Evolutionary conservation across 2,113 vertebrate species (phyloP), one percentile per base, ranked within the genome.

Genomic region (Eolophus roseicapilla): DNA sequence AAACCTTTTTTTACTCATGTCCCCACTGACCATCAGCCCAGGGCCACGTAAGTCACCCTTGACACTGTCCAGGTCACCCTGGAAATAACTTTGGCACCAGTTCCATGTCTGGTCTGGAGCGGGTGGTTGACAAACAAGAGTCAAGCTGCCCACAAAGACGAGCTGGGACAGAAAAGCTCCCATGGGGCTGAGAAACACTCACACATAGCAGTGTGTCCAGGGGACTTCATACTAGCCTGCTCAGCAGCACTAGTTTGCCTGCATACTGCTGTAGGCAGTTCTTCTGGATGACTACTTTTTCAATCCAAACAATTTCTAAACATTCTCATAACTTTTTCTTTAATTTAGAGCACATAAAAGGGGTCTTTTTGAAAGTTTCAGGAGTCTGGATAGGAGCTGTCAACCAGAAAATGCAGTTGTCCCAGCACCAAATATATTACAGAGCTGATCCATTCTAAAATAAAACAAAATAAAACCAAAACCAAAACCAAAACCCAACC

Each of bases 191-290:
- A 76, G 33, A 39, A 77, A 33, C 13, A 7, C 10, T 19, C 0
- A 0, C 8, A 47, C 15, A 8, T 3, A 64, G 39, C 29, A 60
- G 33, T 5, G 1, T 3, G 3, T n/a, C 33, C 44, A 23, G 25
- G 35, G 35, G 14, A 6, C 47, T 41, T 55, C 2, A 9, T 3
- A 71, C 20, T 17, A 63, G 19, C 7, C 21, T n/a, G 6, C 6
- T 47, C 15, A 39, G 43, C 6, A 43, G 19, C 50, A 28, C 20
- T 7, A 19, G 28, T 27, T 9, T 6, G 46, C 59, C 21, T 28
- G 39, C 53, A 74, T 13, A 4, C 9, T 17, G 20, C 29, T 77
- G 9, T 3, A 2, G 25, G 5, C 3, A 47, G 33, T 17, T 69
- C 35, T 84, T 60, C 27, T 37, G 43, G 18, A 65, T 10, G 15